A percentile compares a stretch with the other conserved stretches of the same genome.
phyloP scores from a whole-genome alignment of 2,113 vertebrate species.

The Boulengeromyrus knoepffleri region DNA sequence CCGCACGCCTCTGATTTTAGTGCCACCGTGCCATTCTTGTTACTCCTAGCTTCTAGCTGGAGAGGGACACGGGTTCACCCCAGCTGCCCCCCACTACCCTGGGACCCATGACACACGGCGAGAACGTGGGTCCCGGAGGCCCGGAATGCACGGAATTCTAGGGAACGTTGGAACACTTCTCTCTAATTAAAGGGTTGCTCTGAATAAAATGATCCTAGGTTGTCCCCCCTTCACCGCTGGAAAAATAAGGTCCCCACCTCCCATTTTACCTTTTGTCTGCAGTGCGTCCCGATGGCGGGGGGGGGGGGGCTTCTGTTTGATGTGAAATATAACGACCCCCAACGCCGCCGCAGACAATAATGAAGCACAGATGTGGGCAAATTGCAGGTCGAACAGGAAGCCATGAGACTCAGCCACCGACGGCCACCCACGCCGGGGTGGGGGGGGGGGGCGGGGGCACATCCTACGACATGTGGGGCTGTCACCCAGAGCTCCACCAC shows the following conservation, averaged over 20 bases:
- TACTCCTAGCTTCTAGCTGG: neutral
- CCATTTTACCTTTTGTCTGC: slow-evolving; percentile 50
- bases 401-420: slow-evolving; percentile 53
- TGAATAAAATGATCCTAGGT: slow-evolving; percentile 3
- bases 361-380: slow-evolving; percentile 76
- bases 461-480: neutral
- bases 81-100: slow-evolving; percentile 10
- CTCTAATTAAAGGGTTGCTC: neutral
- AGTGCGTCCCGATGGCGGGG: slow-evolving; percentile 52
- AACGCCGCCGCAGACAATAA: slow-evolving; percentile 59
- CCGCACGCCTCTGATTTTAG: neutral
- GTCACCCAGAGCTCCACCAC: neutral
- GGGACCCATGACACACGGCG: neutral
- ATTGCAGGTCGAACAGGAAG: slow-evolving; percentile 74
- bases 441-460: neutral
- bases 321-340: slow-evolving; percentile 72
- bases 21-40: neutral
- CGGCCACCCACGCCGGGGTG: slow-evolving; percentile 74
- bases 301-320: slow-evolving; percentile 65
- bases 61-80: neutral
- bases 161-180: neutral
- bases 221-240: slow-evolving; percentile 24
- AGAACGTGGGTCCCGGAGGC: neutral
- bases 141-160: neutral
- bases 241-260: neutral